A percentile compares a stretch with the other conserved stretches of the same genome.
Evolutionary conservation across 2,888 invertebrate genomes (phyloP).

Genomic region (Cataglyphis albicans): DNA sequence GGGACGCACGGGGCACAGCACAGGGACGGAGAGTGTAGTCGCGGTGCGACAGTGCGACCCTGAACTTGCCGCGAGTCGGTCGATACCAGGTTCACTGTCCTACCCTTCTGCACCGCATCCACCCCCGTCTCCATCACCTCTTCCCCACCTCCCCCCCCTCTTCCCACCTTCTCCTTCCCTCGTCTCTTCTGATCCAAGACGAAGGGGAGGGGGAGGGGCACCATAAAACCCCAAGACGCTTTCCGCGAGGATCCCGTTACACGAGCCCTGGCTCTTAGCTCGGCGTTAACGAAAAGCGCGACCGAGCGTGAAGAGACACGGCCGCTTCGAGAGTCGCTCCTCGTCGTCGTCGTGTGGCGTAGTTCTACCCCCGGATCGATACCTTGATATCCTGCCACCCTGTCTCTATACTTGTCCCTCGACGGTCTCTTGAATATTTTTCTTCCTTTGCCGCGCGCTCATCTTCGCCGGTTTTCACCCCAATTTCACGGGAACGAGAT

Average conservation of each 20-base stretch:
- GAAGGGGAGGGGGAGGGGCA: constrained; percentile 59
- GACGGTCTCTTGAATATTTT: constrained; percentile 72
- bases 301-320: constrained; percentile 79
- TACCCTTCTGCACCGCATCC: constrained; percentile 71
- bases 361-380: constrained; percentile 70
- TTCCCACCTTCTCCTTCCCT: constrained; percentile 41
- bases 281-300: constrained; percentile 81
- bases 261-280: constrained; percentile 79
- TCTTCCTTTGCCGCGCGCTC: constrained; percentile 67
- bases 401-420: constrained; percentile 71
- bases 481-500: constrained; percentile 71
- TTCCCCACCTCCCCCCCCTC: constrained; percentile 60
- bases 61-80: constrained; percentile 81
- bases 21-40: constrained; percentile 56
- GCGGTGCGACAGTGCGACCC: constrained; percentile 81
- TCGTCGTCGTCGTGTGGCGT: constrained; percentile 66
- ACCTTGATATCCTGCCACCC: constrained; percentile 76
- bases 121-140: constrained; percentile 61
- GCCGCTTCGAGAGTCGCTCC: constrained; percentile 75
- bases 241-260: constrained; percentile 81
- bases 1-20: constrained; percentile 47
- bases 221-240: constrained; percentile 80
- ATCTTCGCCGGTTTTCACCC: constrained; percentile 68
- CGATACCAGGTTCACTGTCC: constrained; percentile 84
- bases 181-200: constrained; percentile 67